Conservation (phyloP, 2,888 invertebrate species). For the Heliconius charithonia region DNA sequence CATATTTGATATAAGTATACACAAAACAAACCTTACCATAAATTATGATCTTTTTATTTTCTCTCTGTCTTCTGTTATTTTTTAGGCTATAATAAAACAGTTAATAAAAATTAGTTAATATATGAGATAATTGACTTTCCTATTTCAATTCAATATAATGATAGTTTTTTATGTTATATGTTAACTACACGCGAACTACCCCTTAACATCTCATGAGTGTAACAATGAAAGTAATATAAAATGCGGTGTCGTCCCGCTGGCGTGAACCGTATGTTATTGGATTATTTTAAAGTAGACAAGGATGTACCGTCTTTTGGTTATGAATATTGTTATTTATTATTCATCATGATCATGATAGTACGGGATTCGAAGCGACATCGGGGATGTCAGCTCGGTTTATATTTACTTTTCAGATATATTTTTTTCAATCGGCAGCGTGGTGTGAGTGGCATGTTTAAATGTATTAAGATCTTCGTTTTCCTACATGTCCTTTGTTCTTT, state of each 20-base stretch:
- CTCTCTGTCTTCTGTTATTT: background rate
- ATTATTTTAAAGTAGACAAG: constrained; percentile 52
- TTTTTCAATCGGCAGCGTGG: background rate
- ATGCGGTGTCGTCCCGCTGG: constrained; percentile 49
- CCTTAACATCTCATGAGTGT: constrained; percentile 51
- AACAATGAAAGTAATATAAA: constrained; percentile 50
- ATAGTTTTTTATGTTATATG: background rate
- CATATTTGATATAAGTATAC: too few species aligned
- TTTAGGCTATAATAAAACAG: background rate
- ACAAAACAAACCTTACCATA: too few species aligned
- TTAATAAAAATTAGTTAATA: background rate
- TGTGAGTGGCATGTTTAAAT: background rate
- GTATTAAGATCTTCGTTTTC: background rate
- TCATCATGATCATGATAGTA: background rate
- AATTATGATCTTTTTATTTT: too few species aligned
- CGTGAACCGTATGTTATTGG: constrained; percentile 61
- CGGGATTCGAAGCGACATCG: background rate
- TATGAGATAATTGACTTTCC: background rate
- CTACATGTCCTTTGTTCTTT: too few species aligned
- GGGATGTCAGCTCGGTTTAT: background rate
- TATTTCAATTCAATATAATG: background rate
- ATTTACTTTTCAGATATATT: background rate
- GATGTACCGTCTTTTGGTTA: constrained; percentile 23
- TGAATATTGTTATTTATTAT: constrained; percentile 23
- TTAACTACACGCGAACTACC: constrained; percentile 25